Percentiles rank a stretch among this genome's conserved stretches.
Evolutionary conservation across 2,888 invertebrate species (phyloP).

Genomic region (Geophilus truncorum): DNA sequence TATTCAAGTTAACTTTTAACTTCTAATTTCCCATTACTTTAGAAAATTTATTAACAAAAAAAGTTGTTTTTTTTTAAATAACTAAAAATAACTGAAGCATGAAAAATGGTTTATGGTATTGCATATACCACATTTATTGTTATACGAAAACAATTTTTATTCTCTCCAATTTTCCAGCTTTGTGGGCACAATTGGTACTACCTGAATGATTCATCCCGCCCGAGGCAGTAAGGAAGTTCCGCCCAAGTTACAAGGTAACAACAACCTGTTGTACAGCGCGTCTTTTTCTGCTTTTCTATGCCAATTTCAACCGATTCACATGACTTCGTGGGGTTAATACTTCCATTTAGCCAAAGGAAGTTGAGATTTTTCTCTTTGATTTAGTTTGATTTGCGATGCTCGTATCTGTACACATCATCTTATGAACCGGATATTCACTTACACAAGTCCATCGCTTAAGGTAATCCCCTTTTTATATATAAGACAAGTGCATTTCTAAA

Average conservation of each 20-base stretch:
- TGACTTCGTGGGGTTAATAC: neutral
- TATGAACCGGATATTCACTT: neutral
- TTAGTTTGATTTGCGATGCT: neutral
- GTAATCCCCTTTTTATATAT: no score
- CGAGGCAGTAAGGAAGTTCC: neutral
- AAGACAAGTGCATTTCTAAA: no score
- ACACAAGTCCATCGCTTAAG: no score
- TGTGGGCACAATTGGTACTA: neutral
- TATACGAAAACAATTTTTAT: neutral
- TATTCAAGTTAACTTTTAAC: no score
- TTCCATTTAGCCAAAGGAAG: neutral
- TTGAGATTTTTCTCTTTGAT: neutral
- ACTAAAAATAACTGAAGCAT: no score
- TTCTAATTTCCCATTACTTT: no score
- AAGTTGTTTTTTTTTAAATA: no score
- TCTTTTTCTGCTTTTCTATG: neutral
- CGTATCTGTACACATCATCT: neutral
- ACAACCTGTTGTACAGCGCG: neutral
- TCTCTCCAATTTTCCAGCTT: neutral
- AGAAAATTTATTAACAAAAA: no score
- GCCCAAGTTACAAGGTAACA: neutral
- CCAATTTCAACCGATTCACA: neutral
- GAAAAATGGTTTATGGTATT: no score
- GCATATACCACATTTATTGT: no score
- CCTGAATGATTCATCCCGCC: neutral